Percentiles rank a stretch among this genome's conserved stretches.
phyloP scores from a whole-genome alignment of 2,888 invertebrate genomes.

The Poecilus cupreus region DNA sequence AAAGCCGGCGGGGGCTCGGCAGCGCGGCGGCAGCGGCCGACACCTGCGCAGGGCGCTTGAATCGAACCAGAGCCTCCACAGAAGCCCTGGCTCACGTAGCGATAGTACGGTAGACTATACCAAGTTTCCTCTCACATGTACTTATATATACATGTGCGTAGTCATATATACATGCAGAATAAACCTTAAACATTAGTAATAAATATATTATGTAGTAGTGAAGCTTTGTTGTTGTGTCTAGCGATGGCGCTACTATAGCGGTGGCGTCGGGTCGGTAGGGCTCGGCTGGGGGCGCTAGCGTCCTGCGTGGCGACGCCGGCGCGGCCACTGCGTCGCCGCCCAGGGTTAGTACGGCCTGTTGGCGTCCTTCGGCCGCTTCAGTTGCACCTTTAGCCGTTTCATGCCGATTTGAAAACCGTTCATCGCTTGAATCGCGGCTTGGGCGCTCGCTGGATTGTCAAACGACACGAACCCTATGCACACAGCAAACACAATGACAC shows the following conservation, averaged over 20 bases:
- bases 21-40: constrained; percentile 39
- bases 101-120: not conserved
- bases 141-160: too few species aligned
- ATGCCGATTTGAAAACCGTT: constrained; percentile 99
- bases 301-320: constrained; percentile 37
- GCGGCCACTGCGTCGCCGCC: constrained; percentile 68
- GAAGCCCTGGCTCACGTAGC: too few species aligned
- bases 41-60: constrained; percentile 1
- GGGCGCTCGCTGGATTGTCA: constrained; percentile 98
- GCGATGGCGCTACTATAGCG: not conserved
- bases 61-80: not conserved
- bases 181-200: constrained; percentile 29
- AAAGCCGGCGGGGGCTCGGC: constrained; percentile 68
- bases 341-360: constrained; percentile 97
- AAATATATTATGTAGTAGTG: constrained; percentile 8
- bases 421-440: constrained; percentile 99
- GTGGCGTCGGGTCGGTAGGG: not conserved
- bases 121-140: not conserved
- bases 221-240: constrained; percentile 12
- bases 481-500: not conserved
- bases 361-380: constrained; percentile 99
- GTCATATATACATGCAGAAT: constrained; percentile 43
- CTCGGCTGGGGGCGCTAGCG: constrained; percentile 6
- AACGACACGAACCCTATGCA: constrained; percentile 97
- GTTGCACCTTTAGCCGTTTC: constrained; percentile 99